A percentile compares a stretch with the other conserved stretches of the same genome.
These are phyloP conservation scores for Colletes gigas DNA, from an alignment of 1,140 invertebrate species.

Conservation along the genomic window DNA sequence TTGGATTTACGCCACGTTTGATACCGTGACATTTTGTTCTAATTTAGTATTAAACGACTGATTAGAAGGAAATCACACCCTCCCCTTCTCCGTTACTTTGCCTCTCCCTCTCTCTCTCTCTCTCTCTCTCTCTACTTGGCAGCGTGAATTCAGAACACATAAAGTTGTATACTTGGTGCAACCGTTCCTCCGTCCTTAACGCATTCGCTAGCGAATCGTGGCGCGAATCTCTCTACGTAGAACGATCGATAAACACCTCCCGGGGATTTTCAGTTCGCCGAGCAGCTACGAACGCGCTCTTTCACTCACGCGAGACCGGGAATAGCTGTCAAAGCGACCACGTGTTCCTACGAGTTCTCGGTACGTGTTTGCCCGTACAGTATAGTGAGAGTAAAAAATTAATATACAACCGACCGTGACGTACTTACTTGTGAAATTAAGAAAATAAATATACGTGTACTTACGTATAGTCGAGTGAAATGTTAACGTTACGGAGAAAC, in stretches of 20 bases:
- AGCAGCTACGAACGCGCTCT: conserved; percentile 23
- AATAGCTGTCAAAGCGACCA: conserved; percentile 41
- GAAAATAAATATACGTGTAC: background rate
- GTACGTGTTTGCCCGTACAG: conserved; percentile 31
- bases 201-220: conserved; percentile 9
- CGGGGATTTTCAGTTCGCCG: conserved; percentile 40
- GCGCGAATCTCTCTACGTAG: background rate
- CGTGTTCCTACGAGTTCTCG: conserved; percentile 28
- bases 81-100: background rate
- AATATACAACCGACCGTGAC: no score
- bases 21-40: background rate
- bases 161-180: background rate
- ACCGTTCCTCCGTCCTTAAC: background rate
- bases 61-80: background rate
- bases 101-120: no score
- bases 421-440: background rate
- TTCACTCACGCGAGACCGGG: conserved; percentile 36
- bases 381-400: background rate
- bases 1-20: conserved; percentile 10
- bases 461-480: background rate
- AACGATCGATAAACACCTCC: conserved; percentile 47
- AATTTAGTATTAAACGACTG: background rate
- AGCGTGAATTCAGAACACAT: background rate
- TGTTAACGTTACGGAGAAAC: background rate
- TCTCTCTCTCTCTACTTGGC: background rate